Evolutionary conservation across 1,140 invertebrate genomes (phyloP), one percentile per base, ranked within the genome.

Genomic region (Gonatopus flavifemur): DNA sequence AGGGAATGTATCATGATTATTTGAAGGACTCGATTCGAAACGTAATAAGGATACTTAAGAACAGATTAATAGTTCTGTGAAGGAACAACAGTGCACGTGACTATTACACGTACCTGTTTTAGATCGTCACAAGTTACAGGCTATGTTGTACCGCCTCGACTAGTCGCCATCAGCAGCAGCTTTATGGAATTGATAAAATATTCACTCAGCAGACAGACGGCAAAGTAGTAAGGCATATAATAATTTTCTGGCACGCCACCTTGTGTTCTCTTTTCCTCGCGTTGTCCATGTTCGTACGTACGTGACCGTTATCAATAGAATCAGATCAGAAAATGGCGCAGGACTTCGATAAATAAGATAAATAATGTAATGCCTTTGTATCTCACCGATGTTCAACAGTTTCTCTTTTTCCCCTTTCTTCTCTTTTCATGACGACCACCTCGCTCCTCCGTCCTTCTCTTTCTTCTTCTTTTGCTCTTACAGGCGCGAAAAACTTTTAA

Each of bases 141-240:
- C n/a, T n/a, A n/a, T n/a, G n/a, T n/a, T n/a, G n/a, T n/a, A n/a
- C n/a, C n/a, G n/a, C n/a, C n/a, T n/a, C n/a, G n/a, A n/a, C n/a
- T n/a, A n/a, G n/a, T n/a, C n/a, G n/a, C n/a, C n/a, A n/a, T n/a
- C n/a, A n/a, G n/a, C n/a, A n/a, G n/a, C n/a, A 43, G 46, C 54
- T 66, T 60, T 57, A 59, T 52, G 57, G 45, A 47, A 59, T 65
- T 64, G 63, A 72, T 71, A 59, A 72, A 72, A 70, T 67, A 71
- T 72, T 67, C 64, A 67, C 52, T 57, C 56, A 50, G 33, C 57
- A 51, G 59, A 37, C 58, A 44, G 44, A 47, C 48, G 41, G 52
- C 31, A 58, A 68, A 63, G n/a, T n/a, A n/a, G 57, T 70, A 69
- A 70, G 64, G 59, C 54, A 57, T 65, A 57, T 62, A 62, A 67